Evolutionary conservation across 2,113 vertebrate species (phyloP), one percentile per base, ranked within the genome.

Genomic region (human): DNA sequence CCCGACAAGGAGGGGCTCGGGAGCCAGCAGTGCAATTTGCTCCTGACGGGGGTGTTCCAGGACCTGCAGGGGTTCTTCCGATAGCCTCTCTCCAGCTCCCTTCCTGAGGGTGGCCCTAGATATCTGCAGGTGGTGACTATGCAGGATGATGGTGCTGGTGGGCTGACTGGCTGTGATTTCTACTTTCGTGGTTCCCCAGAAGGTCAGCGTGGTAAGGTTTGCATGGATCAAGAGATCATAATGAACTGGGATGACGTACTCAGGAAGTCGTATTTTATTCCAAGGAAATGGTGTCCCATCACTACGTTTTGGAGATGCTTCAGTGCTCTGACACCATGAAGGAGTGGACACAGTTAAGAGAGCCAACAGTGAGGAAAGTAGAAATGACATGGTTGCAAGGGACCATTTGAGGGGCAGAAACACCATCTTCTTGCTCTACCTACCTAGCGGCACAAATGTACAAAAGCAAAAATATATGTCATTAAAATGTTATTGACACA

Each of bases 211-310:
- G 97, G 99, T 99, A 93, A 99, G 98, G 98, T 99, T 99, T 40
- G 99, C 99, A 12, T 99, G 99, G 96, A 99, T 96, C 93, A 98
- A 97, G 45, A 99, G 99, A 73, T 99, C 96, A 14, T 99, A 99
- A 96, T 99, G 99, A 85, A 99, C 17, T 2, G 99, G 99, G 23
- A 93, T 38, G 12, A 99, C n/a, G 3, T 98, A 95, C 96, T 94
- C 95, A 1, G 99, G 99, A 30, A 99, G 99, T 78, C 99, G 98
- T 95, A 99, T 98, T 61, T 98, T 98, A 90, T 98, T 89, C 99
- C 99, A 99, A 40, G 99, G 99, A 96, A 99, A 99, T 0, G 52
- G 92, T 66, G 98, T 97, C 17, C 98, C 98, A 25, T 98, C 97
- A 57, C 97, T 97, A 88, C 99, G 97, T n/a, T 91, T 40, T 32